Percentiles rank a stretch among this genome's conserved stretches.
These are phyloP conservation scores for Drosophila repletoides DNA, from an alignment of 1,140 invertebrate genomes.

Conservation along the genomic window DNA sequence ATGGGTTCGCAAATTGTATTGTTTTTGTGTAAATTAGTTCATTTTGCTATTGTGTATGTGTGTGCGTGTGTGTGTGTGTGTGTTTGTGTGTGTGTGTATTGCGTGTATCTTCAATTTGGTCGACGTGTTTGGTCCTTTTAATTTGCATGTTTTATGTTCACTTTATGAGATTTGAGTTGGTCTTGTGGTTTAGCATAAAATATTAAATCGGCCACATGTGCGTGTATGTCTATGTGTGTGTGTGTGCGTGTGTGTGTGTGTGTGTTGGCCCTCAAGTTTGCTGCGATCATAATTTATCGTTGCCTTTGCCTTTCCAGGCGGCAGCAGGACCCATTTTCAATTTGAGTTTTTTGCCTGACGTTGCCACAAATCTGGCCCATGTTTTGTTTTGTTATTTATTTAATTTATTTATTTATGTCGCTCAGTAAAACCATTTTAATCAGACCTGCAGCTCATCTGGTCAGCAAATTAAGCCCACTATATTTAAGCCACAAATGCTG, in stretches of 20 bases:
- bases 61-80: slow-evolving; percentile 10
- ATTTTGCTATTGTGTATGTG: slow-evolving; percentile 55
- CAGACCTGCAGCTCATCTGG: slow-evolving; percentile 57
- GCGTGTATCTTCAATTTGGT: slow-evolving; percentile 38
- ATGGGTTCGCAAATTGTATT: slow-evolving; percentile 78
- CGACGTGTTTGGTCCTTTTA: slow-evolving; percentile 77
- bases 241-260: slow-evolving; percentile 1
- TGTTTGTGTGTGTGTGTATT: slow-evolving; percentile 17
- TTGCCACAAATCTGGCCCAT: slow-evolving; percentile 45
- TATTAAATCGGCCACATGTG: slow-evolving; percentile 72
- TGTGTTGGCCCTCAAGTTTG: slow-evolving; percentile 35
- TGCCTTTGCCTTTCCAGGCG: slow-evolving; percentile 24
- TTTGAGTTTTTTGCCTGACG: slow-evolving; percentile 57
- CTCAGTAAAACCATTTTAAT: slow-evolving; percentile 71
- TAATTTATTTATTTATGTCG: slow-evolving; percentile 73
- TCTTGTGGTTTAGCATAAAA: slow-evolving; percentile 74
- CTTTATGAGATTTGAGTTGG: slow-evolving; percentile 78
- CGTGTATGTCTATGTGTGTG: not conserved
- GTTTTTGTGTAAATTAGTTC: slow-evolving; percentile 81
- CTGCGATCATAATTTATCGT: slow-evolving; percentile 75
- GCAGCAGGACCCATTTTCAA: slow-evolving; percentile 62
- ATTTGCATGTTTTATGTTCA: slow-evolving; percentile 80
- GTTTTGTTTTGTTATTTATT: slow-evolving; percentile 48
- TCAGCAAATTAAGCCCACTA: slow-evolving; percentile 49
- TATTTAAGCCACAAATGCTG: slow-evolving; percentile 30